Conservation (phyloP, 2,797 vertebrate species). For the Cynodonichthys magdalenae region DNA sequence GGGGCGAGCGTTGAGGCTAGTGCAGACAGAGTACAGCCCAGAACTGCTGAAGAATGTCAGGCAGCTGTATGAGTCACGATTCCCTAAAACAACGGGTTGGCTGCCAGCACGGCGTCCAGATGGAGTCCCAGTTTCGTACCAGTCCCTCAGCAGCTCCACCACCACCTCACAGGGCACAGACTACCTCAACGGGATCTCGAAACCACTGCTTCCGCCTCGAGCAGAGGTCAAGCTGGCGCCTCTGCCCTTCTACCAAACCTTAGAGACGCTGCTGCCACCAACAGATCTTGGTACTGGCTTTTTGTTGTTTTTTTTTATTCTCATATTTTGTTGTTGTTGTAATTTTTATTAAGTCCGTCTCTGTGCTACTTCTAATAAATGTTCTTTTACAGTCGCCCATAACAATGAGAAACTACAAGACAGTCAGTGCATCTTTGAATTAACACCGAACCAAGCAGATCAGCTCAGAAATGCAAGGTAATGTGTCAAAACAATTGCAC, state of each 20-base stretch:
- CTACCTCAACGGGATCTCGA: constrained; percentile 94
- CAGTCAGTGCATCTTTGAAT: constrained; percentile 93
- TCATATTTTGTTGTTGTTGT: neutral
- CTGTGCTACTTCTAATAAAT: neutral
- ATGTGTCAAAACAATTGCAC: constrained; percentile 8
- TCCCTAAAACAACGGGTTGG: constrained; percentile 90
- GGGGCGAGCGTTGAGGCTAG: constrained; percentile 92
- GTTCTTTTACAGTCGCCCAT: constrained; percentile 86
- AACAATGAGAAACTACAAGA: constrained; percentile 97
- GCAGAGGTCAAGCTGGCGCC: constrained; percentile 92
- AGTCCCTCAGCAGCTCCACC: constrained; percentile 78
- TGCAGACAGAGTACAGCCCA: constrained; percentile 97
- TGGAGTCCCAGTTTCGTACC: constrained; percentile 75
- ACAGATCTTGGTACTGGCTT: constrained; percentile 86
- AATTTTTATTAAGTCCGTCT: neutral
- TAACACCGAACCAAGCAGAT: constrained; percentile 93
- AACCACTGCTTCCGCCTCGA: constrained; percentile 81
- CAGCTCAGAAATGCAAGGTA: constrained; percentile 96
- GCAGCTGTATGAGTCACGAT: constrained; percentile 96
- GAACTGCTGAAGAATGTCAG: constrained; percentile 98
- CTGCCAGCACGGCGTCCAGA: constrained; percentile 81
- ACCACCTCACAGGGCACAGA: constrained; percentile 87
- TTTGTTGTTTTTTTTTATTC: neutral
- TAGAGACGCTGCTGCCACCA: constrained; percentile 94
- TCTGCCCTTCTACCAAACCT: constrained; percentile 94